phyloP scores from a whole-genome alignment of 2,888 invertebrate genomes.

The Cheilosia grossa region DNA sequence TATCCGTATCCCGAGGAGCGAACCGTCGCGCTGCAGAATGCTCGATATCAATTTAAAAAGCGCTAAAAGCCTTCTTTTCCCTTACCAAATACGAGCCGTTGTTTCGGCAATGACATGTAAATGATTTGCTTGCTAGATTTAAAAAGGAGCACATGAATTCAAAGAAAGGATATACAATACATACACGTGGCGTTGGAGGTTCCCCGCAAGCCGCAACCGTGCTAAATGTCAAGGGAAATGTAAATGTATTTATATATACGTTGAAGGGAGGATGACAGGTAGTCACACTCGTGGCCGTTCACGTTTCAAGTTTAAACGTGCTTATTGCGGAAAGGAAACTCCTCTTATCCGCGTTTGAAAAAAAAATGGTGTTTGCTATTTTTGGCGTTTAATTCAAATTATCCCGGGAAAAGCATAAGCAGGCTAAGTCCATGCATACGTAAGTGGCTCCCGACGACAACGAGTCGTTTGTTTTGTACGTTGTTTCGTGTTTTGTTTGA shows the following conservation, averaged over 20 bases:
- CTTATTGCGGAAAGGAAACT: background rate
- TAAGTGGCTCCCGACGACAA: background rate
- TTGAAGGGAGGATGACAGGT: conserved; percentile 25
- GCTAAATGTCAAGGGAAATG: conserved; percentile 58
- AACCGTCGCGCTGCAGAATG: background rate
- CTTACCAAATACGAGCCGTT: background rate
- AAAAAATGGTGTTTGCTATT: conserved; percentile 1
- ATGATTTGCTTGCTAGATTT: conserved; percentile 27
- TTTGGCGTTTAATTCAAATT: conserved; percentile 31
- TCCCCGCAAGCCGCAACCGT: conserved; percentile 20
- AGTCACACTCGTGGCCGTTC: background rate
- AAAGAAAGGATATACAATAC: background rate
- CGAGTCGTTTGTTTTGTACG: background rate
- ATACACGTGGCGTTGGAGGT: conserved; percentile 1
- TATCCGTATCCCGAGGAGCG: background rate
- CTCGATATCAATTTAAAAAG: conserved; percentile 40
- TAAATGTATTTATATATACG: conserved; percentile 50
- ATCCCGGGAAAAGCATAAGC: background rate
- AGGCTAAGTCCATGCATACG: conserved; percentile 17
- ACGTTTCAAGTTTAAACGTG: conserved; percentile 21
- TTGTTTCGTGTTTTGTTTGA: background rate
- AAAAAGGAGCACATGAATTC: background rate
- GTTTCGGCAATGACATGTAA: conserved; percentile 46
- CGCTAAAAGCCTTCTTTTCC: background rate
- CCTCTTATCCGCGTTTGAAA: background rate